Base-by-base conservation (phyloP, 2,888 invertebrate genomes). In the Callimorpha dominula region DNA sequence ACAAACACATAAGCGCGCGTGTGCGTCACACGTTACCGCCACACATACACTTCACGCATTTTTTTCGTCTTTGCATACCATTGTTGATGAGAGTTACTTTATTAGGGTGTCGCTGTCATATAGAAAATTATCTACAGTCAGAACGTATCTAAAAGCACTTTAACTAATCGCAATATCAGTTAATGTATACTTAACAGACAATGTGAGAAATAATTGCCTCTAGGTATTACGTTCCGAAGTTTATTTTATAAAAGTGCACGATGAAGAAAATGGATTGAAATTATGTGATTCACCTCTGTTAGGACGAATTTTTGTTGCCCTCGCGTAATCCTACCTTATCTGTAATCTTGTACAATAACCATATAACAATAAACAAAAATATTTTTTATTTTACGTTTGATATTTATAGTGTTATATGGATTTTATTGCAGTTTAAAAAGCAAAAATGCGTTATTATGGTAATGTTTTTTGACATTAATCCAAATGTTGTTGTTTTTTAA, bases 51-150 rank as follows among this genome's bases (percentile, higher is more conserved):
- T 80, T 83, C 83, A 91, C 90, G 89, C 91, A 90, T 92, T 92
- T 93, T 92, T 92, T 93, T 92, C 85, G 88, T 87, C 86, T 88
- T 86, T 86, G 90, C 88, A 91, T 90, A 89, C 90, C 92, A 90
- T 91, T 92, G 90, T 91, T 88, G 88, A 80, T 80, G 83, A 78
- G 79, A 86, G 85, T 90, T 85, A 90, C 87, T 91, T 92, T 92
- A 92, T 93, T 90, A 89, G 88, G 91, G 90, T 92, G 92, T 92
- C 85, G 82, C 89, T 92, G 92, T 91, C 91, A 89, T 87, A 86
- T 80, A 85, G 78, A 87, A 89, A 88, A 90, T 88, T 87, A 84
- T 85, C 79, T 81, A 79, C 69, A 76, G 40, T 81, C 84, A 81
- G 79, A 79, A 78, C 82, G 84, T 74, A 78, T 86, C 76, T 83